Conservation (phyloP, 1,140 invertebrate genomes). For the Camponotus vicinus region DNA sequence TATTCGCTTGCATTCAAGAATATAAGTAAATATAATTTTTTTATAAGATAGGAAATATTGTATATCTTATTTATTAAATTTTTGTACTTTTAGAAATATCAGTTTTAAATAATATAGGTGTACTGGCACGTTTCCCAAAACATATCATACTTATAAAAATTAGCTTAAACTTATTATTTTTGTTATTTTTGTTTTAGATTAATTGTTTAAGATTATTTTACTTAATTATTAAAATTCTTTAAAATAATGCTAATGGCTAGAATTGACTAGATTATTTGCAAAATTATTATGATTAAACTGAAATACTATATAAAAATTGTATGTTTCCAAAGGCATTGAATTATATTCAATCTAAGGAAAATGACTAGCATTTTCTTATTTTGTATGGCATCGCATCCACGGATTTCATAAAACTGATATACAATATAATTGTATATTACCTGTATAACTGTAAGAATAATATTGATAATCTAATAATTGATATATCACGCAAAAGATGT, state of each 20-base stretch:
- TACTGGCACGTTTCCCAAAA: conserved; percentile 79
- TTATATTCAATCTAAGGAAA: conserved; percentile 7
- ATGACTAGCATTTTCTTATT: conserved; percentile 9
- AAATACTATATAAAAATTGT: background rate
- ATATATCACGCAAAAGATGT: conserved; percentile 5
- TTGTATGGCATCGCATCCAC: conserved; percentile 78
- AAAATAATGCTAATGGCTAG: conserved; percentile 25
- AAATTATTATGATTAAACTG: conserved; percentile 24
- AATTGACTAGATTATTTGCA: conserved; percentile 3
- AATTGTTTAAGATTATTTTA: conserved; percentile 3
- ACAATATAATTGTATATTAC: background rate
- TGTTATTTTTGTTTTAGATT: background rate
- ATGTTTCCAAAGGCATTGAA: conserved; percentile 11
- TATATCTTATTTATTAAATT: background rate
- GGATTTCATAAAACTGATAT: conserved; percentile 40
- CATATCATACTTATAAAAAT: conserved; percentile 5
- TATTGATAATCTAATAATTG: conserved; percentile 22
- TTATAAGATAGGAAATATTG: background rate
- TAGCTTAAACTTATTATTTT: conserved; percentile 16
- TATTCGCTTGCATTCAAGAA: background rate
- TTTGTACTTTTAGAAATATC: conserved; percentile 1
- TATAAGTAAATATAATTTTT: background rate
- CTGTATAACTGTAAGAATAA: conserved; percentile 33
- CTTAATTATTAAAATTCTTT: background rate
- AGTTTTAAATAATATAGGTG: conserved; percentile 5